Evolutionary conservation across 2,113 vertebrate genomes (phyloP).

Genomic region (Enhydra lutris): DNA sequence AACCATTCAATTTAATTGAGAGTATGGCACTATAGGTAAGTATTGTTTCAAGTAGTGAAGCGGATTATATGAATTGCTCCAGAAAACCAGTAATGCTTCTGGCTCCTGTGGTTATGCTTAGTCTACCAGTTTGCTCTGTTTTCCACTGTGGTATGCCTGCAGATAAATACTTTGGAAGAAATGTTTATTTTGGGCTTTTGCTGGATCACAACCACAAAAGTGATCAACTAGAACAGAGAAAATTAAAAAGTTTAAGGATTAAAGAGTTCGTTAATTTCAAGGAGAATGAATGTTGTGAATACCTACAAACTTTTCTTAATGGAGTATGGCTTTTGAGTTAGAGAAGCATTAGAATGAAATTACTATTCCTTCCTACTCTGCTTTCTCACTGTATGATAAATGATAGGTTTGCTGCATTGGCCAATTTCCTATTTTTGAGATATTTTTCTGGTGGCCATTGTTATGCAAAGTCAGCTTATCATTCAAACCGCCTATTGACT

Average conservation of each 20-base stretch:
- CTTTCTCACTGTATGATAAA: conserved; percentile 53
- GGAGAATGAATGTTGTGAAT: conserved; percentile 62
- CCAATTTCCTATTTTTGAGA: conserved; percentile 56
- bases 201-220: conserved; percentile 66
- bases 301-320: conserved; percentile 64
- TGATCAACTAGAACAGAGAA: conserved; percentile 73
- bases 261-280: conserved; percentile 68
- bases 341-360: conserved; percentile 67
- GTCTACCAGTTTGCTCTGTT: not conserved
- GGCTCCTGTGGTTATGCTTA: not conserved
- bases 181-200: conserved; percentile 57
- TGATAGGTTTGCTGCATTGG: conserved; percentile 18
- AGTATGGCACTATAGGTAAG: not conserved
- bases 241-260: conserved; percentile 69
- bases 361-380: conserved; percentile 34
- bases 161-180: conserved; percentile 45
- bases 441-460: conserved; percentile 43
- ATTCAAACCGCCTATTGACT: not conserved
- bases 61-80: not conserved
- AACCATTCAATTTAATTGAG: not conserved
- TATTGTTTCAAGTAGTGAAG: not conserved
- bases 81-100: not conserved
- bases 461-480: conserved; percentile 38
- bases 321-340: conserved; percentile 63
- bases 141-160: not conserved